Conservation (phyloP, 2,888 invertebrate species). For the Gnatocerus cornutus region DNA sequence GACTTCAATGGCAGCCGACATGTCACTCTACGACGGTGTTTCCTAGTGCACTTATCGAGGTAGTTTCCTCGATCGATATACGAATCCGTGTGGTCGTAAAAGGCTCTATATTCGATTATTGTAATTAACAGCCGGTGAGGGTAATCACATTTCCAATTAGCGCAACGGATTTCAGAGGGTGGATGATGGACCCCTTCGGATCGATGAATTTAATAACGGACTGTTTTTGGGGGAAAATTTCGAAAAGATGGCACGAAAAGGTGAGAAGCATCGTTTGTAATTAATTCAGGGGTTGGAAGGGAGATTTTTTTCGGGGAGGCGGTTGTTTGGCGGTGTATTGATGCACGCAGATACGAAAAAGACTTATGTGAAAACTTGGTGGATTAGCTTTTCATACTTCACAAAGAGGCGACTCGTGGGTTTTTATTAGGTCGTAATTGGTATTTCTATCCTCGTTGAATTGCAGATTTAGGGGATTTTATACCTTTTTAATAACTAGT, state of each 20-base stretch:
- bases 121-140: constrained; percentile 16
- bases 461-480: too few relatives aligned
- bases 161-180: constrained; percentile 10
- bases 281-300: background rate
- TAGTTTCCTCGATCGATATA: constrained; percentile 8
- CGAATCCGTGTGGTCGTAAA: background rate
- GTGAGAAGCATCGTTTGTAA: background rate
- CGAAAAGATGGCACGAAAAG: background rate
- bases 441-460: background rate
- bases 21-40: constrained; percentile 36
- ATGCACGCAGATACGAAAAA: too few relatives aligned
- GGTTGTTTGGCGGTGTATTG: too few relatives aligned
- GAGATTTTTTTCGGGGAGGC: too few relatives aligned
- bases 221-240: constrained; percentile 4
- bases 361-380: too few relatives aligned
- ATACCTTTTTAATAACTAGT: too few relatives aligned
- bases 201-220: constrained; percentile 28
- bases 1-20: constrained; percentile 67
- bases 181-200: constrained; percentile 5
- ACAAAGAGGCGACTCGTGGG: background rate
- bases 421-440: constrained; percentile 7
- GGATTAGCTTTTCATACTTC: too few relatives aligned
- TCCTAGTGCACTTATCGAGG: constrained; percentile 24
- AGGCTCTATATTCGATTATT: constrained; percentile 29
- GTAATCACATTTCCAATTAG: constrained; percentile 23